These are phyloP conservation scores for Notarius quadriscutis DNA, from an alignment of 2,113 vertebrate genomes.

Conservation along the genomic window DNA sequence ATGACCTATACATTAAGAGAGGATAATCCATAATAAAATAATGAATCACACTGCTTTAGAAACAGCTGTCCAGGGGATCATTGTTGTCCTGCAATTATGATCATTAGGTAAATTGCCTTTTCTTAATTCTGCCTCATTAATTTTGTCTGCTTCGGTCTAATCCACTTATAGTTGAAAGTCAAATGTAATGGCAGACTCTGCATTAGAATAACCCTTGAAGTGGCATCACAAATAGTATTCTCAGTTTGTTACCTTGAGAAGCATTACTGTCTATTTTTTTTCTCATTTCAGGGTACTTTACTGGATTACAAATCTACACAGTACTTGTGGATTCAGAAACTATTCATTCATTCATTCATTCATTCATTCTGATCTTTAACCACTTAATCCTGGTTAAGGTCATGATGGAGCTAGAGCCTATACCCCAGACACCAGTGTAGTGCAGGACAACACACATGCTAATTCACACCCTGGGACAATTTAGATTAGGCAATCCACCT, in stretches of 20 bases:
- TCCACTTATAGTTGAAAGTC: not conserved
- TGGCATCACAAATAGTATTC: not conserved
- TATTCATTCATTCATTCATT: not conserved
- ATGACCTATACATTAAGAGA: conserved; percentile 13
- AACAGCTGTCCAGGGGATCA: not conserved
- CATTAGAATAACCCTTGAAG: not conserved
- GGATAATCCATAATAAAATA: not conserved
- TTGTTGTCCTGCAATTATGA: not conserved
- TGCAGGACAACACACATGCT: not conserved
- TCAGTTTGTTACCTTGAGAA: not conserved
- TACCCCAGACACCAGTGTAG: not conserved
- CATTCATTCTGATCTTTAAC: not conserved
- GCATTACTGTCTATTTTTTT: not conserved
- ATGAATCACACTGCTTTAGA: not conserved
- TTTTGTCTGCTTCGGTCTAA: not conserved
- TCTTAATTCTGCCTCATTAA: not conserved
- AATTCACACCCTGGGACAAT: not conserved
- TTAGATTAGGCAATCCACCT: not conserved
- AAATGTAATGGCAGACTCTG: not conserved
- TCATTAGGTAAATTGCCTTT: conserved; percentile 8
- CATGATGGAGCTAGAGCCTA: not conserved
- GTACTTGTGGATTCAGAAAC: not conserved
- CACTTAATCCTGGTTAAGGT: not conserved
- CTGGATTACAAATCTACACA: not conserved
- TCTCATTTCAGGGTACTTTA: not conserved